Evolutionary conservation across 1,140 invertebrate species (phyloP).

Genomic region (Heliconius congener): DNA sequence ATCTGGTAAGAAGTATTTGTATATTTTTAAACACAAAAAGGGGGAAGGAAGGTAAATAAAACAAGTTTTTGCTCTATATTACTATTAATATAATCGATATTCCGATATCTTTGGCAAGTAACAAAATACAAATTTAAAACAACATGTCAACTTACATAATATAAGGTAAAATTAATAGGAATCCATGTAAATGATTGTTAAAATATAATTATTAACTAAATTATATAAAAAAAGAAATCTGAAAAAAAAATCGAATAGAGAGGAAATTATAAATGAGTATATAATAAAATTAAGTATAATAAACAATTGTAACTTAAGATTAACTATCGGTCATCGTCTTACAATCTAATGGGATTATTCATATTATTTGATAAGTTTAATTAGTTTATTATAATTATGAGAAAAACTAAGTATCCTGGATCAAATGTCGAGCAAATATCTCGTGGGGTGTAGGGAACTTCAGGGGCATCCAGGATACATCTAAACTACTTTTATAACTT

Average conservation of each 20-base stretch:
- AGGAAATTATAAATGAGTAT: background rate
- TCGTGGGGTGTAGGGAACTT: no score
- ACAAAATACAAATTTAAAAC: constrained; percentile 9
- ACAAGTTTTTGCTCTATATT: background rate
- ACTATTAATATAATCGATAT: background rate
- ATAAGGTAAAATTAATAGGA: constrained; percentile 20
- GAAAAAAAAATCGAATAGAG: background rate
- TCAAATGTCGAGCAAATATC: background rate
- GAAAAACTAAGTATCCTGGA: background rate
- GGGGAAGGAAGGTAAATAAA: background rate
- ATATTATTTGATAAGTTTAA: background rate
- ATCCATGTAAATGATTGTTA: background rate
- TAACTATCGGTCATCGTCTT: background rate
- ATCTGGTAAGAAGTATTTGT: background rate
- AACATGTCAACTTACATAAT: constrained; percentile 14
- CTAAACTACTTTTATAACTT: background rate
- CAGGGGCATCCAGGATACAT: background rate
- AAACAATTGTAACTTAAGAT: background rate
- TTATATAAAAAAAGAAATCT: background rate
- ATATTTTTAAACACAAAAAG: background rate
- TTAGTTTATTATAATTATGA: background rate
- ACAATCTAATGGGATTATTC: background rate
- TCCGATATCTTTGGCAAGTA: constrained; percentile 12
- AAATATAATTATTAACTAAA: background rate
- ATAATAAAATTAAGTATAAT: background rate